Evolutionary conservation across 2,888 invertebrate genomes (phyloP), one percentile per base, ranked within the genome.

Genomic region (Oligia latruncula): DNA sequence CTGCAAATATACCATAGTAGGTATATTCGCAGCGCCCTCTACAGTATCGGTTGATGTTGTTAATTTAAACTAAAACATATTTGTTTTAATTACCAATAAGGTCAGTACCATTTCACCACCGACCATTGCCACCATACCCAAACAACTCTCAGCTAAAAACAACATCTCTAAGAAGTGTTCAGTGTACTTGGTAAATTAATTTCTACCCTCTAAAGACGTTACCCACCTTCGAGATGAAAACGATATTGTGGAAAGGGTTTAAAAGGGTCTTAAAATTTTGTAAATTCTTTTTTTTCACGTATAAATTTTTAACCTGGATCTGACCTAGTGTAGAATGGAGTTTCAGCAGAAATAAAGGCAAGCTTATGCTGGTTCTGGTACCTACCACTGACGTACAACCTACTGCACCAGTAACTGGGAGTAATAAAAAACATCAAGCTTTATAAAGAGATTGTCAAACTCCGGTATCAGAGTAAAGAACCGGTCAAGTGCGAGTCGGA

Each of bases 171-270:
- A 90, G 93, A 90, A 89, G 87, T 82, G 90, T 91, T 92, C 52
- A 1, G 94, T 90, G 92, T 92, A 90, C 91, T 91, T 87, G 88
- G 91, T 92, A 93, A 95, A 94, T 94, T 94, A 92, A 93, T 92
- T 93, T 92, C 87, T 91, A 92, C 88, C 88, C 86, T 90, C 88
- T 86, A 82, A 88, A 74, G 84, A 87, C 84, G 83, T 85, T 71
- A 64, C 55, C 66, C 20, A 71, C 77, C 68, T 76, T 71, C n/a
- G 46, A 83, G 84, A 76, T n/a, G 49, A 23, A 67, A 74, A 82
- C 66, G 46, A 78, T 78, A 76, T 55, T 15, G 43, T 15, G 1
- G 6, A 60, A 81, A n/a, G 66, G 52, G 15, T 67, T 55, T 52
- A 52, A 52, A 17, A 52, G 17, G 23, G 23, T 23, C 8, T 4